Evolutionary conservation across 2,888 invertebrate species (phyloP), one percentile per base, ranked within the genome.

Genomic region (Drosophila austrosaltans): DNA sequence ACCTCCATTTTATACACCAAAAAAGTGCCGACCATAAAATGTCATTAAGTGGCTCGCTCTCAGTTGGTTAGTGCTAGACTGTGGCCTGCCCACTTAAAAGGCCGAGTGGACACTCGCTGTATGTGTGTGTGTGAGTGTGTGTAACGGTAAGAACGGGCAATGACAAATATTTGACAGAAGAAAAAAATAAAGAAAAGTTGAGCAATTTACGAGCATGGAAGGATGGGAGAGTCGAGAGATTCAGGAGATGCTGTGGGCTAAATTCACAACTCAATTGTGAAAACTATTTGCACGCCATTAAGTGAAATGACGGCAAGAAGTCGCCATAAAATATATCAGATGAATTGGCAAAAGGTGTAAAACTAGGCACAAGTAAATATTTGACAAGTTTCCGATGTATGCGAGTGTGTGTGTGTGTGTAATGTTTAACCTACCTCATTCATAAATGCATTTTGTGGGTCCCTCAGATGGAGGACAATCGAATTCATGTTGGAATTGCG

Each of bases 241-340:
- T n/a, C 20, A 30, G 53, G 40, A 71, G 76, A 66, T 63, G 74
- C 69, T 48, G 58, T 48, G 22, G 48, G 22, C 56, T 53, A 74
- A 82, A 79, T 84, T 85, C 86, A 79, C 84, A 86, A 86, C 86
- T 85, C 86, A 86, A 85, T 85, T 85, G 78, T 72, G 79, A 82
- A 82, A 82, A 79, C 86, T 86, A 86, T 85, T 86, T 85, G 79
- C 84, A 85, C 76, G 81, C 86, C 81, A 86, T 85, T 85, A 85
- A 78, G 78, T 68, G 80, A 76, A 82, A 77, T 67, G 84, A 69
- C 75, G 53, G 72, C 64, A 53, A 66, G 60, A 53, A 66, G 64
- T 44, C 39, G 42, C 12, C n/a, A 59, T 8, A 28, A 42, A 59
- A 42, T 28, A 28, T 40, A 25, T n/a, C 2, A 28, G n/a, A 28